Percentiles rank a stretch among this genome's conserved stretches.
These are phyloP conservation scores for Chitala chitala DNA, from an alignment of 2,113 vertebrate species.

Conservation along the genomic window DNA sequence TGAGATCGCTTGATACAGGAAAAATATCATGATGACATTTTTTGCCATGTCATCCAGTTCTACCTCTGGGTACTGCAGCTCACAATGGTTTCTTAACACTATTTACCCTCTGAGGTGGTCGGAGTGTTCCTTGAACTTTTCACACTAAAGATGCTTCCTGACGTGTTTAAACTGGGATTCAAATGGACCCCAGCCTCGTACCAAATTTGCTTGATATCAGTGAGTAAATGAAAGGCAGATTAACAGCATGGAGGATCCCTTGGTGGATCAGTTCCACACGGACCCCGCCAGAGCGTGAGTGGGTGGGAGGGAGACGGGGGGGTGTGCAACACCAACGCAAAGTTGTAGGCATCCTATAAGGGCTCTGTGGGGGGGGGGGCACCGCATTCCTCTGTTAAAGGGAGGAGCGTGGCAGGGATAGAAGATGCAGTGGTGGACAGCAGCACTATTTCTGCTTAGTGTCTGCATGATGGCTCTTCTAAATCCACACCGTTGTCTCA, in stretches of 20 bases:
- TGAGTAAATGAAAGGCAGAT: slow-evolving; percentile 20
- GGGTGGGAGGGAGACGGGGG: background rate
- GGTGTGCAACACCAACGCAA: background rate
- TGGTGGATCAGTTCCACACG: background rate
- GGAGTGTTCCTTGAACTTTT: too few species aligned
- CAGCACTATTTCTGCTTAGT: background rate
- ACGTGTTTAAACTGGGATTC: too few species aligned
- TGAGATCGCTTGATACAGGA: too few species aligned
- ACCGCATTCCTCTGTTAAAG: background rate
- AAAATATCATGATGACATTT: too few species aligned
- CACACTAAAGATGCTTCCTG: too few species aligned
- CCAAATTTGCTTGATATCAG: background rate
- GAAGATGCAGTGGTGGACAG: background rate
- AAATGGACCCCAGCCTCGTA: background rate
- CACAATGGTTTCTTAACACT: too few species aligned
- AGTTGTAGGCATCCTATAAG: background rate
- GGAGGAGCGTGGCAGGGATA: slow-evolving; percentile 5
- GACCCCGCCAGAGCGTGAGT: background rate
- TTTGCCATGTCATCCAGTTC: too few species aligned
- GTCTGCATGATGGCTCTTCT: background rate
- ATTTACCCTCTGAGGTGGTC: too few species aligned
- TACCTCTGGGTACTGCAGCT: too few species aligned
- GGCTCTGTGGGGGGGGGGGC: background rate
- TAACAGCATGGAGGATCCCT: slow-evolving; percentile 18
- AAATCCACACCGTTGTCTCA: background rate